phyloP scores from a whole-genome alignment of 2,797 vertebrate genomes.

The Anguilla pacifica region DNA sequence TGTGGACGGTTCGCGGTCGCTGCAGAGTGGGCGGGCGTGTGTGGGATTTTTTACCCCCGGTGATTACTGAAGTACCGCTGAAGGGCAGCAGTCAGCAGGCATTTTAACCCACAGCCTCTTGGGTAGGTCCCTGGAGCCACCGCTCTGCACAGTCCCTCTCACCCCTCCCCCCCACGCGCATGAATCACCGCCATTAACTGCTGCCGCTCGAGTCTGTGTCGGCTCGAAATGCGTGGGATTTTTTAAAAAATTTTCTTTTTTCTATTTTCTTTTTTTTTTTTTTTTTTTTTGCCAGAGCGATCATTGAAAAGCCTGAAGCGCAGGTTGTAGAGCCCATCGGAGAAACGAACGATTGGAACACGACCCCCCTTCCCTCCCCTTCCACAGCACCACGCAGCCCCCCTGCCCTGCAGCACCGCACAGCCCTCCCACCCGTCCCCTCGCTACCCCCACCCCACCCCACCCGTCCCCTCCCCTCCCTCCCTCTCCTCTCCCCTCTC shows the following conservation, averaged over 20 bases:
- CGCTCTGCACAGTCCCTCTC: conserved; percentile 11
- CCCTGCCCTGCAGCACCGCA: too few relatives aligned
- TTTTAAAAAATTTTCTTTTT: background rate
- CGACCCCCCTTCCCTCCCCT: background rate
- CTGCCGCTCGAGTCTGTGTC: background rate
- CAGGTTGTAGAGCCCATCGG: conserved; percentile 12
- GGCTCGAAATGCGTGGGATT: conserved; percentile 17
- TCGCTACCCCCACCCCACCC: too few relatives aligned
- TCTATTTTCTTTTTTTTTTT: background rate
- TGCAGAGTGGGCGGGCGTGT: background rate
- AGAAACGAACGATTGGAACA: background rate
- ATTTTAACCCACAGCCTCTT: conserved; percentile 30
- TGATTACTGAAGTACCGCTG: conserved; percentile 32
- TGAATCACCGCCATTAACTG: conserved; percentile 30
- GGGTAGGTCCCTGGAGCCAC: conserved; percentile 21
- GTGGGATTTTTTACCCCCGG: conserved; percentile 17
- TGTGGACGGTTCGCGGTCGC: background rate
- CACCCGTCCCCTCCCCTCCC: background rate
- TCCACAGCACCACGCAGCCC: background rate
- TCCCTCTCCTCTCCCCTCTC: too few relatives aligned
- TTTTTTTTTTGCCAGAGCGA: conserved; percentile 13
- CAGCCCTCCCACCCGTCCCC: background rate
- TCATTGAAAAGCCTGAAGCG: background rate
- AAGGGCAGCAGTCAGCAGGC: conserved; percentile 31
- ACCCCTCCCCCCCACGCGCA: conserved; percentile 30